Base-by-base conservation (phyloP, 2,797 vertebrate species). In the Sciurus vulgaris region DNA sequence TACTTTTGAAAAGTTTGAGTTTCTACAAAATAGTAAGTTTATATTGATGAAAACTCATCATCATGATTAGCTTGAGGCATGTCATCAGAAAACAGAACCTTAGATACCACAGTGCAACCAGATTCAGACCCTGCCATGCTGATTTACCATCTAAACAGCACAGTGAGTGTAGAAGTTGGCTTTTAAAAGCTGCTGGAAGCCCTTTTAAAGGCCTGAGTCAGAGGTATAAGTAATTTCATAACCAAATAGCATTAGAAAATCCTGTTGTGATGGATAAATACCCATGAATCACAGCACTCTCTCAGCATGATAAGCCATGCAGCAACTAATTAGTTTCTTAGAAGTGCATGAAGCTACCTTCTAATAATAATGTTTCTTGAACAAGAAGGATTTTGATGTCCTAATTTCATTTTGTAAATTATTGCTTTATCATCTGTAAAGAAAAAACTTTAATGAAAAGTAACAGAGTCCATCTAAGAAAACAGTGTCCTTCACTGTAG, bases 241-340 rank as follows among this genome's bases (percentile, higher is more conserved):
- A 97, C 59, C 82, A 97, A 97, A 96, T 6, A 94, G 61, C 84
- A 93, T 87, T n/a, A 93, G 94, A 95, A 97, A 95, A 89, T 93
- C 97, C 97, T 94, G 94, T 94, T 97, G 95, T 0, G 0, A 96
- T 24, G 89, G 86, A 81, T 94, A 96, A 98, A 97, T 2, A 73
- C 70, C 83, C 54, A 14, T 93, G 98, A 97, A 95, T 91, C 97
- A 81, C 54, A 65, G 89, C 81, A 92, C 93, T 91, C 61, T 81
- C 96, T 97, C 96, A 74, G 94, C 33, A 0, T n/a, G 76, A 96
- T 38, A 96, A 95, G 84, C 69, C 82, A 79, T 69, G 38, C 83
- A 84, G 84, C 0, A 0, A 89, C 91, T 97, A 94, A 96, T 96
- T 97, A 97, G 95, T 86, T 81, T 79, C 96, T 82, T 15, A 93